A percentile compares a stretch with the other conserved stretches of the same genome.
Conservation (phyloP, 2,113 vertebrate species). For the Boulengerochromis microlepis region DNA sequence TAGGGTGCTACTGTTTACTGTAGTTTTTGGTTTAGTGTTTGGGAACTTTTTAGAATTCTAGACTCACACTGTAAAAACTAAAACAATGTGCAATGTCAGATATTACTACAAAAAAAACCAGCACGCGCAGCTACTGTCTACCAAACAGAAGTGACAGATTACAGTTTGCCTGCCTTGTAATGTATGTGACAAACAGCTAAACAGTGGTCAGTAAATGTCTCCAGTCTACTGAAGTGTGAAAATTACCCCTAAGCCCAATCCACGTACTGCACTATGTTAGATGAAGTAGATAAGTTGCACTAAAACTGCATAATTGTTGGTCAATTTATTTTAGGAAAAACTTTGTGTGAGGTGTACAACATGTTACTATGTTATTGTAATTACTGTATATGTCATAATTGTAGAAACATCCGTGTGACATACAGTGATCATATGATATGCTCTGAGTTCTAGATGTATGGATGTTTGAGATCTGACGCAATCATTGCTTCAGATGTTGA, state of each 20-base stretch:
- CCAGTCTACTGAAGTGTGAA: not conserved
- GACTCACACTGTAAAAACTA: not conserved
- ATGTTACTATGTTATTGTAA: not conserved
- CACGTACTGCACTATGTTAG: not conserved
- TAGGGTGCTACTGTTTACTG: not conserved
- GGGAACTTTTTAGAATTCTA: not conserved
- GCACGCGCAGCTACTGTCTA: not conserved
- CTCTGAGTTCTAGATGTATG: not conserved
- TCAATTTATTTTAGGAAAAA: not conserved
- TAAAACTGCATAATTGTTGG: not conserved
- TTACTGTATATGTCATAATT: not conserved
- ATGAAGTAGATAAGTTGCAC: not conserved
- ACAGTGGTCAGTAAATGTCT: not conserved
- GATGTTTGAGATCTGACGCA: not conserved
- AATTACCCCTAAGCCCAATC: not conserved
- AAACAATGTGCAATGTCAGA: not conserved
- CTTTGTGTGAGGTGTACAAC: not conserved
- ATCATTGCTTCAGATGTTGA: not conserved
- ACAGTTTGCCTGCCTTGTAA: not conserved
- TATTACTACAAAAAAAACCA: not conserved
- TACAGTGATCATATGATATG: not conserved
- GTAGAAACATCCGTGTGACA: not conserved
- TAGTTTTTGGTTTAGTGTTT: not conserved
- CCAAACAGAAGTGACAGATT: not conserved
- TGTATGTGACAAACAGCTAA: not conserved